These are phyloP conservation scores for Leistus spinibarbis DNA, from an alignment of 2,888 invertebrate genomes.

Conservation along the genomic window DNA sequence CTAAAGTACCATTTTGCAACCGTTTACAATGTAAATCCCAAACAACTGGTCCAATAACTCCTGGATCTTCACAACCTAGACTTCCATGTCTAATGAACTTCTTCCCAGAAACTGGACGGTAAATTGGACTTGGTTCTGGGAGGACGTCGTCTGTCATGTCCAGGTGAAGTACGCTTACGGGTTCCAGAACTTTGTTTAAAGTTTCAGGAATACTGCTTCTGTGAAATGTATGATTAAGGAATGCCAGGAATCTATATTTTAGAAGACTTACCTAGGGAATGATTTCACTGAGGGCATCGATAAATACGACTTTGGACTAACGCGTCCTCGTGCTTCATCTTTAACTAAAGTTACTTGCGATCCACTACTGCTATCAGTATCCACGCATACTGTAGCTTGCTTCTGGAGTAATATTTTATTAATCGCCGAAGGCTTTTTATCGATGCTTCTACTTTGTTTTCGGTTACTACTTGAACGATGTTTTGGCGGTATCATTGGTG, in stretches of 20 bases:
- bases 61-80: slow-evolving; percentile 76
- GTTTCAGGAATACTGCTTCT: slow-evolving; percentile 79
- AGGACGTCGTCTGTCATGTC: slow-evolving; percentile 60
- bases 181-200: slow-evolving; percentile 77
- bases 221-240: slow-evolving; percentile 41
- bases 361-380: slow-evolving; percentile 40
- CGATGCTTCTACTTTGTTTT: slow-evolving; percentile 7
- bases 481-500: slow-evolving; percentile 33
- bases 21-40: slow-evolving; percentile 81
- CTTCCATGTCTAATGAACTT: slow-evolving; percentile 70
- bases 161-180: slow-evolving; percentile 75
- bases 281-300: slow-evolving; percentile 86
- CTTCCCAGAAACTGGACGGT: slow-evolving; percentile 38
- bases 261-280: slow-evolving; percentile 69
- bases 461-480: slow-evolving; percentile 6
- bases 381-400: slow-evolving; percentile 17
- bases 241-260: not conserved
- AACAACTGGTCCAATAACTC: slow-evolving; percentile 81
- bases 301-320: slow-evolving; percentile 75
- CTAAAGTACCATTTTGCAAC: slow-evolving; percentile 60
- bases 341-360: slow-evolving; percentile 49
- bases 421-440: slow-evolving; percentile 21
- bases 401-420: slow-evolving; percentile 25
- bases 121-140: slow-evolving; percentile 41
- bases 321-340: slow-evolving; percentile 51